A percentile compares a stretch with the other conserved stretches of the same genome.
These are phyloP conservation scores for Asbolus verrucosus DNA, from an alignment of 1,140 invertebrate species.

Conservation along the genomic window DNA sequence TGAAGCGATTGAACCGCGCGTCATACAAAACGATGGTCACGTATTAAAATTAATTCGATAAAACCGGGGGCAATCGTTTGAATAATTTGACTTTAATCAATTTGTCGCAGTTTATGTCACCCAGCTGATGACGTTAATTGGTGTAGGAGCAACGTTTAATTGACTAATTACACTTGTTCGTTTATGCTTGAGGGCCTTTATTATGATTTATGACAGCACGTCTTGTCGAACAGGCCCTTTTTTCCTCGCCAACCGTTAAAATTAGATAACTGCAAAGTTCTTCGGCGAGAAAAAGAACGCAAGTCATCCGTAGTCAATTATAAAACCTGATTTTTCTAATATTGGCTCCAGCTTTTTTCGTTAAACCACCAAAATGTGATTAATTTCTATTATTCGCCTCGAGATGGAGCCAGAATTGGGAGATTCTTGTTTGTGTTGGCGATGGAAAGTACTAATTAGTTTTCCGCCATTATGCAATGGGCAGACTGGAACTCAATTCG, in stretches of 20 bases:
- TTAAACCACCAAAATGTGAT: neutral
- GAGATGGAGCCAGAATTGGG: too few species aligned
- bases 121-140: constrained; percentile 14
- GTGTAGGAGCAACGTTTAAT: constrained; percentile 35
- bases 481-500: too few species aligned
- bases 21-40: neutral
- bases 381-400: neutral
- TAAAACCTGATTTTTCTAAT: neutral
- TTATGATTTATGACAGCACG: constrained; percentile 18
- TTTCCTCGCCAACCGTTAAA: constrained; percentile 14
- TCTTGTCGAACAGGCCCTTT: neutral
- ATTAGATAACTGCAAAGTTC: constrained; percentile 13
- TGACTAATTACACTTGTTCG: constrained; percentile 32
- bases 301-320: constrained; percentile 20
- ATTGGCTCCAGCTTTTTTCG: neutral
- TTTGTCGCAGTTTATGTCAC: constrained; percentile 33
- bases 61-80: neutral
- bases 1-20: neutral
- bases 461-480: neutral
- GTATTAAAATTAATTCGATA: constrained; percentile 26
- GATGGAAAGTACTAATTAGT: neutral
- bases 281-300: constrained; percentile 1
- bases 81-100: constrained; percentile 30
- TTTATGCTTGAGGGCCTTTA: constrained; percentile 15
- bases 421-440: neutral